phyloP scores from a whole-genome alignment of 2,888 invertebrate genomes.

The Pasiphila rectangulata region DNA sequence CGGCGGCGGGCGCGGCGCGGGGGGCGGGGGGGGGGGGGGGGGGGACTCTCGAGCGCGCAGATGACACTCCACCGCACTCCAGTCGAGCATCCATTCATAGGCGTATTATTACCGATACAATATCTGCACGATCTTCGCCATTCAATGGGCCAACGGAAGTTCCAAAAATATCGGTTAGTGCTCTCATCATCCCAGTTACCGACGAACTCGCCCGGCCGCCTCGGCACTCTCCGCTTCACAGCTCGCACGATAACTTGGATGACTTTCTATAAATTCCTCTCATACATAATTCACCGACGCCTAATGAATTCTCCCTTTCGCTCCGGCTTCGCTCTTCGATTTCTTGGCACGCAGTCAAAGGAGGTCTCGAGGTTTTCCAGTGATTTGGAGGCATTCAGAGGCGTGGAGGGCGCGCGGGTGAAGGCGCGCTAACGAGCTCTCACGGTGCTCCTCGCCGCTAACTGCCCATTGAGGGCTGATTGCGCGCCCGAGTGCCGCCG shows the following conservation, averaged over 20 bases:
- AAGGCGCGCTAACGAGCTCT: conserved; percentile 25
- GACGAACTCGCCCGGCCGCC: too few species aligned
- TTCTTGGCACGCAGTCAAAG: conserved; percentile 30
- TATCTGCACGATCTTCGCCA: conserved; percentile 6
- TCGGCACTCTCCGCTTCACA: neutral
- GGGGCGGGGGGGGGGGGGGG: neutral
- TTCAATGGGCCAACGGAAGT: neutral
- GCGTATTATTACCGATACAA: conserved; percentile 17
- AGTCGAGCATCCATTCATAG: conserved; percentile 16
- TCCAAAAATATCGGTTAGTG: too few species aligned
- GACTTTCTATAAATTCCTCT: conserved; percentile 21
- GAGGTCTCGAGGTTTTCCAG: conserved; percentile 20
- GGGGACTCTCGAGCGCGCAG: conserved; percentile 2
- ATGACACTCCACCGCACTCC: conserved; percentile 13
- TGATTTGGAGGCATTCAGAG: conserved; percentile 24
- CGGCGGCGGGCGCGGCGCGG: neutral
- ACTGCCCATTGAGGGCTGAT: neutral
- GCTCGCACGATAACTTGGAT: conserved; percentile 14
- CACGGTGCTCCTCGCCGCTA: conserved; percentile 19
- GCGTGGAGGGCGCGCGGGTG: conserved; percentile 3
- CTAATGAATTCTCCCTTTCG: conserved; percentile 22
- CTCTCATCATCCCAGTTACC: too few species aligned
- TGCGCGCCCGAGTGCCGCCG: neutral
- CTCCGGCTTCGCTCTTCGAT: conserved; percentile 16
- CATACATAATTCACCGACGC: conserved; percentile 23